Evolutionary conservation across 2,797 vertebrate species (phyloP), one percentile per base, ranked within the genome.

Genomic region (Lepus townsendii): DNA sequence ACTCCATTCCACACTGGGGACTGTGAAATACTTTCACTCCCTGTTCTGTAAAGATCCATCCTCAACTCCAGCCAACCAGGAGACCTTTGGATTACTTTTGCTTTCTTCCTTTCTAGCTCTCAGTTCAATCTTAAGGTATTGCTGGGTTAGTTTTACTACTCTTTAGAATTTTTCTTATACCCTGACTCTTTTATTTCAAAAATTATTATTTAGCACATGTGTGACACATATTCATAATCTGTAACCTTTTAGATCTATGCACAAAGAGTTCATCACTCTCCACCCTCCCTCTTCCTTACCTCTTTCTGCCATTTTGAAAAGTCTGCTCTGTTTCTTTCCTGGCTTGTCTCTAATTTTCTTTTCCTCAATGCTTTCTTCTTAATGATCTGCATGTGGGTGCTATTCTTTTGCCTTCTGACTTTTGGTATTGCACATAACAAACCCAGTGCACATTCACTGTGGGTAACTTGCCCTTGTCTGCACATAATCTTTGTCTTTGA

Each of bases 321-420:
- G 83, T 91, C 30, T 65, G 13, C 27, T 24, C 11, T 87, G 8
- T 71, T 77, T 72, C 52, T 94, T 60, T 26, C 30, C 22, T 86
- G 73, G 50, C n/a, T 77, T 93, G 72, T 11, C 85, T 71, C 63
- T 24, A 42, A 66, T 66, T 88, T 89, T 84, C 66, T 88, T 89
- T 84, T 88, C 24, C 54, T 66, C 50, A n/a, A 84, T 38, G 24
- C 22, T 91, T 84, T 75, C 77, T 54, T 9, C 12, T 65, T 72
- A 90, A 71, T 83, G n/a, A 22, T 63, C 24, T 79, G 10, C 38
- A 65, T 24, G 26, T 73, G 73, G 32, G 13, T n/a, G 10, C 22
- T 54, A 71, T 69, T 88, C 35, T 35, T 92, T 93, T 73, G 63
- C 50, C 65, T 76, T 94, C 52, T 50, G 30, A 38, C 12, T 80